Evolutionary conservation across 2,797 vertebrate genomes (phyloP), one percentile per base, ranked within the genome.

Genomic region (Anableps anableps): DNA sequence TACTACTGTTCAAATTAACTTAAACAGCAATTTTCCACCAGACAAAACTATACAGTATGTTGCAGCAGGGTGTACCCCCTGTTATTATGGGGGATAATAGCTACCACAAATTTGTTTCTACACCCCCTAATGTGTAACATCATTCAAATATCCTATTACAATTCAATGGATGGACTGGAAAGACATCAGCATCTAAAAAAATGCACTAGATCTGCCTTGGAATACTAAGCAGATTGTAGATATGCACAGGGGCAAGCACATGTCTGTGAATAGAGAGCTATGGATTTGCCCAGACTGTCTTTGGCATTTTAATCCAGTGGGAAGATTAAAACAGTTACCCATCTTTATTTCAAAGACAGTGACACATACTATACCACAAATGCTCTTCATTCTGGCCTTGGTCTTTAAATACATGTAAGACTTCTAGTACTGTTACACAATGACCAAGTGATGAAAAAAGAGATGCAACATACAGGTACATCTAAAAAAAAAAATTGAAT

Each of bases 151-250:
- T 90, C 84, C 82, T 79, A 89, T 93, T 93, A 95, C 94, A 94
- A 95, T 93, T 96, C 94, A 95, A 96, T 83, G 73, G 89, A 89
- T 80, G 86, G 81, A 74, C 74, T 74, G 77, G 92, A 95, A 95
- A 93, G 74, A 76, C 80, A 88, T 86, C 90, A 90, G 88, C 82
- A 82, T 91, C 80, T 85, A 79, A 85, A 88, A 85, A 86, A 92
- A 96, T 93, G 92, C 95, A 93, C 89, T 62, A 83, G 87, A 95
- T 95, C 95, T 96, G 93, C 90, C 88, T 85, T 89, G 90, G 92
- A 95, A 94, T 96, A 95, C 95, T 96, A 96, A 96, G 92, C 94
- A 96, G 92, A 96, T 94, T 92, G 95, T 94, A 91, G 91, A 84
- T 94, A 94, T 91, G 88, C 87, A 87, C 80, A 89, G 83, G 83